Evolutionary conservation across 2,888 invertebrate genomes (phyloP).

Genomic region (Carcina quercana): DNA sequence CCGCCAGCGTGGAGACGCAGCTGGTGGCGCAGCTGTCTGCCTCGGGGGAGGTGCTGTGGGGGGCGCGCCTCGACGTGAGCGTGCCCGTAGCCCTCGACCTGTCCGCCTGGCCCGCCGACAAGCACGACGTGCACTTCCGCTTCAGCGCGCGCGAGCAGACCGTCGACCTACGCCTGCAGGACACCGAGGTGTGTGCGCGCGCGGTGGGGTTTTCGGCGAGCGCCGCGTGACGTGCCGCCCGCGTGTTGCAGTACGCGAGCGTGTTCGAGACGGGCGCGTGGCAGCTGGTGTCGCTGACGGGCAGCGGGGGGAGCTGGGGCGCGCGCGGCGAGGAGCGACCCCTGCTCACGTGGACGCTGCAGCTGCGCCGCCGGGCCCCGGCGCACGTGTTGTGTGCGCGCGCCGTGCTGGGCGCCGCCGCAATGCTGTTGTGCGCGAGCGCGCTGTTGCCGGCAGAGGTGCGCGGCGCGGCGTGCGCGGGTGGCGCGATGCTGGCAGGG

Average conservation of each 20-base stretch:
- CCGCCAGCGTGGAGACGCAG: constrained; percentile 75
- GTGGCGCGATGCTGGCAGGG: constrained; percentile 33
- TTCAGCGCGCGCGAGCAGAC: constrained; percentile 84
- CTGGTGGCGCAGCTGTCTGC: constrained; percentile 79
- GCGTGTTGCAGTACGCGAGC: constrained; percentile 26
- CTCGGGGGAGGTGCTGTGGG: constrained; percentile 72
- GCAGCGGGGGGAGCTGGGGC: constrained; percentile 14
- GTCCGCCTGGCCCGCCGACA: constrained; percentile 83
- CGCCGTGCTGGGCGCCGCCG: constrained; percentile 29
- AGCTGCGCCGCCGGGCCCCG: constrained; percentile 36
- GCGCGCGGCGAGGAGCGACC: constrained; percentile 21
- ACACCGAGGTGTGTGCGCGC: constrained; percentile 27
- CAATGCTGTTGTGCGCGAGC: constrained; percentile 35
- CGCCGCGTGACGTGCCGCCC: neutral
- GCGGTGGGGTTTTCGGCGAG: too few relatives aligned
- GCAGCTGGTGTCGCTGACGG: constrained; percentile 35
- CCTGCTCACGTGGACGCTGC: constrained; percentile 31
- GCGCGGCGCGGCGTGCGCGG: constrained; percentile 46
- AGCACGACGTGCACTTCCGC: constrained; percentile 77
- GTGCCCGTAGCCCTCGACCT: constrained; percentile 56
- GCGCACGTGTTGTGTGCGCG: constrained; percentile 33
- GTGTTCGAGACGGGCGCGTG: constrained; percentile 48
- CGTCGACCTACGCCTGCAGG: constrained; percentile 45
- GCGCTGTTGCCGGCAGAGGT: constrained; percentile 32
- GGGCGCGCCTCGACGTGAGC: constrained; percentile 35